Evolutionary conservation across 2,797 vertebrate genomes (phyloP).

Genomic region (Eremophila alpestris): DNA sequence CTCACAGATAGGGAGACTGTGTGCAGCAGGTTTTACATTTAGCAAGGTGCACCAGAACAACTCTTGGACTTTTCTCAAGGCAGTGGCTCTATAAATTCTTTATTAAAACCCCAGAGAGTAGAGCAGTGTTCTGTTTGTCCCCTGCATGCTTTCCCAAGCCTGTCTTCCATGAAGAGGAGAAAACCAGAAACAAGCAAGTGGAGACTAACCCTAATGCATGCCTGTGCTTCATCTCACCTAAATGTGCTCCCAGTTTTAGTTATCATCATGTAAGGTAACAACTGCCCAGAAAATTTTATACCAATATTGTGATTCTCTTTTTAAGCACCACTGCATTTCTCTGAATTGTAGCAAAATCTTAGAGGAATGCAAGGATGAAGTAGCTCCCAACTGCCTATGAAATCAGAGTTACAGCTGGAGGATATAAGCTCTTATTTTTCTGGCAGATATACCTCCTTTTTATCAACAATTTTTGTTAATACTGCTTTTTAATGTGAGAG

Average conservation of each 20-base stretch:
- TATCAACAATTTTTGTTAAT: neutral
- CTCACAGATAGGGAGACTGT: neutral
- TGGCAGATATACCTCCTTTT: neutral
- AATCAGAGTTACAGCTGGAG: neutral
- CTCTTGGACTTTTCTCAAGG: neutral
- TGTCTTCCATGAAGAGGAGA: neutral
- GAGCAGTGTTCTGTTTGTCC: neutral
- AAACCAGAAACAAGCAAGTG: neutral
- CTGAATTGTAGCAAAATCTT: neutral
- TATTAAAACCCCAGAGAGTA: neutral
- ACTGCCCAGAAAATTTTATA: neutral
- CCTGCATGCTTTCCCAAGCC: neutral
- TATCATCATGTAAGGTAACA: neutral
- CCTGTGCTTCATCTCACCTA: neutral
- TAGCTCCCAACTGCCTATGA: neutral
- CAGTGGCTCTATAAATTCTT: neutral
- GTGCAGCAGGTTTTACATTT: neutral
- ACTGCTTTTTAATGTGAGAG: neutral
- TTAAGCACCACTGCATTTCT: neutral
- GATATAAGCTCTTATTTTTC: neutral
- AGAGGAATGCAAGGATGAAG: neutral
- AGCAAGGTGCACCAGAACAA: neutral
- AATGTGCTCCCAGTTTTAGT: neutral
- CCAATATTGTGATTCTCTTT: rapidly evolving
- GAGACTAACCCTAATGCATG: neutral